Percentiles rank a stretch among this genome's conserved stretches.
phyloP scores from a whole-genome alignment of 2,113 vertebrate species.

The Atlantisia rogersi region DNA sequence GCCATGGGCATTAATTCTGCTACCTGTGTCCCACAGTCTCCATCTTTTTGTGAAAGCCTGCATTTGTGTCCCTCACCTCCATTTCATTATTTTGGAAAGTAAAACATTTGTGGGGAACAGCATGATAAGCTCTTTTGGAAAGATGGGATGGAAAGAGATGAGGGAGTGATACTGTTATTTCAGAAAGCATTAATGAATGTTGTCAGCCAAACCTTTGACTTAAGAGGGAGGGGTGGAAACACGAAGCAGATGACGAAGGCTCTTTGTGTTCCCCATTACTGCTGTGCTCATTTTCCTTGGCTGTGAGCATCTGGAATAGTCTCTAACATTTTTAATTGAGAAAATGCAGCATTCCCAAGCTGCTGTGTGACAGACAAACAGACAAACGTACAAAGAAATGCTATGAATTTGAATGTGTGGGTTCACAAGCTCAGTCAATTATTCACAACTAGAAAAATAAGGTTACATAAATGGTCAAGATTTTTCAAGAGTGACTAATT shows the following conservation, averaged over 20 bases:
- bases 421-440: conserved; percentile 9
- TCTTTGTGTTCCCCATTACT: background rate
- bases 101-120: background rate
- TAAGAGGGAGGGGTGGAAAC: conserved; percentile 10
- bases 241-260: background rate
- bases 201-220: conserved; percentile 36
- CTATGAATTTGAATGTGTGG: conserved; percentile 18
- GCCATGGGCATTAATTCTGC: background rate
- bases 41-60: background rate
- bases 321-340: background rate
- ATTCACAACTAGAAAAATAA: conserved; percentile 49
- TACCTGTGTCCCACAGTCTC: background rate
- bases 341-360: background rate
- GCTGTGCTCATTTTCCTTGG: conserved; percentile 2
- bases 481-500: conserved; percentile 31
- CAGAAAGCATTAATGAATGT: background rate
- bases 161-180: conserved; percentile 37
- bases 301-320: conserved; percentile 22
- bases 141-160: background rate
- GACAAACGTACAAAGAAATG: conserved; percentile 26
- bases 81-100: background rate
- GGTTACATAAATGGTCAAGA: conserved; percentile 41
- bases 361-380: background rate
- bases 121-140: background rate
- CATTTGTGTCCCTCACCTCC: background rate